These are phyloP conservation scores for Ectemnius lituratus DNA, from an alignment of 2,888 invertebrate genomes.

Conservation along the genomic window DNA sequence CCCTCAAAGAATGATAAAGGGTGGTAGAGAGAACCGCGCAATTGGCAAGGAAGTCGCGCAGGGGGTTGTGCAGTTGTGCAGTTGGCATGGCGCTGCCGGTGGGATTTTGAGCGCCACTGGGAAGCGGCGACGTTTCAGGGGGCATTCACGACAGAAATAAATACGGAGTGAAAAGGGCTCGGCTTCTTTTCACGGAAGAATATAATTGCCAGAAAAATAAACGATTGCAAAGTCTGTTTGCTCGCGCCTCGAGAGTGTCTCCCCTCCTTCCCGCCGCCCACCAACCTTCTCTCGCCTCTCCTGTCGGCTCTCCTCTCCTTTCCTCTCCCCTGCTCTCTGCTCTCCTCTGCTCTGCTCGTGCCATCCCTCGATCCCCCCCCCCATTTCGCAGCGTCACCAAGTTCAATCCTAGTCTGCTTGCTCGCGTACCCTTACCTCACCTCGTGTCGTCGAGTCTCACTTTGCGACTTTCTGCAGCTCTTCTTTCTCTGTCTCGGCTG, in stretches of 20 bases:
- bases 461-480: conserved; percentile 24
- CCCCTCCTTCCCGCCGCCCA: conserved; percentile 15
- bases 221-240: conserved; percentile 73
- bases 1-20: too few species aligned
- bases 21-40: too few species aligned
- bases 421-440: too few species aligned
- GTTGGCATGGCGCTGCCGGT: too few species aligned
- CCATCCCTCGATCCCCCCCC: conserved; percentile 23
- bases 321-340: conserved; percentile 12
- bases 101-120: conserved; percentile 54
- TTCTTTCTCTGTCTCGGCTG: conserved; percentile 22
- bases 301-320: conserved; percentile 31
- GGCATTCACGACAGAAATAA: conserved; percentile 71
- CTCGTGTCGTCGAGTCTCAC: neutral
- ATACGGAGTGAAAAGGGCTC: conserved; percentile 71
- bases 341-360: conserved; percentile 19
- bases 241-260: conserved; percentile 58
- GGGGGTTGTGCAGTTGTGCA: too few species aligned
- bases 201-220: conserved; percentile 77
- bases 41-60: too few species aligned
- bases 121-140: conserved; percentile 60
- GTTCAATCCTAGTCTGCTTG: conserved; percentile 10
- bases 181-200: conserved; percentile 73
- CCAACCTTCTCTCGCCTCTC: conserved; percentile 25
- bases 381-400: conserved; percentile 16